Base-by-base conservation (phyloP, 53 echinoderm and acorn worm genomes). In the Henricia sp. region DNA sequence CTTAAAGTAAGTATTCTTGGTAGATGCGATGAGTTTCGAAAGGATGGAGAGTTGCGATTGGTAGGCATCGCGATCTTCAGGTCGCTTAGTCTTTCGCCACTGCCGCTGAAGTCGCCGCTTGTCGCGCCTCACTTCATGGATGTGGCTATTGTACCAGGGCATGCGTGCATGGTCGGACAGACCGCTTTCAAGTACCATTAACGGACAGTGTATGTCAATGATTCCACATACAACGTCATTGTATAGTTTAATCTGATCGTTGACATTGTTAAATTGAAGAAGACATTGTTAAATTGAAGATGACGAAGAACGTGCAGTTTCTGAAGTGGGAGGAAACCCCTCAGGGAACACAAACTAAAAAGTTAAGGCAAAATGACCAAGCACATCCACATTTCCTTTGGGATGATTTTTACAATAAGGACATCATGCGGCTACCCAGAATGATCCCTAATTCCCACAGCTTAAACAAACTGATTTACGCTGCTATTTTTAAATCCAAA, bases 241-340 rank as follows among this genome's bases (percentile, higher is more conserved):
- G 20, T 39, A 67, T 0, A 25, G 32, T 17, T 26, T 14, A 16
- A 67, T 17, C 67, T 67, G 67, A 21, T 67, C 21, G 34, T 67
- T 21, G 38, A 67, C 67, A 67, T 67, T 67, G 19, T 21, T 64
- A n/a, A n/a, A n/a, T 55, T n/a, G 6, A 55, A 55, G 23, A 55
- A 20, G 27, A 55, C 56, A 21, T 21, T 21, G n/a, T n/a, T n/a
- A n/a, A n/a, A n/a, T n/a, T n/a, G n/a, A n/a, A n/a, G n/a, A n/a
- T n/a, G n/a, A n/a, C n/a, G n/a, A n/a, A n/a, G n/a, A n/a, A n/a
- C n/a, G n/a, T n/a, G n/a, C n/a, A n/a, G n/a, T n/a, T n/a, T n/a
- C n/a, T n/a, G n/a, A n/a, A n/a, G n/a, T n/a, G n/a, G n/a, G n/a
- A n/a, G n/a, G n/a, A n/a, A n/a, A n/a, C n/a, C n/a, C n/a, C n/a